Base-by-base conservation (phyloP, 2,113 vertebrate genomes). In the Ranitomeya imitator region DNA sequence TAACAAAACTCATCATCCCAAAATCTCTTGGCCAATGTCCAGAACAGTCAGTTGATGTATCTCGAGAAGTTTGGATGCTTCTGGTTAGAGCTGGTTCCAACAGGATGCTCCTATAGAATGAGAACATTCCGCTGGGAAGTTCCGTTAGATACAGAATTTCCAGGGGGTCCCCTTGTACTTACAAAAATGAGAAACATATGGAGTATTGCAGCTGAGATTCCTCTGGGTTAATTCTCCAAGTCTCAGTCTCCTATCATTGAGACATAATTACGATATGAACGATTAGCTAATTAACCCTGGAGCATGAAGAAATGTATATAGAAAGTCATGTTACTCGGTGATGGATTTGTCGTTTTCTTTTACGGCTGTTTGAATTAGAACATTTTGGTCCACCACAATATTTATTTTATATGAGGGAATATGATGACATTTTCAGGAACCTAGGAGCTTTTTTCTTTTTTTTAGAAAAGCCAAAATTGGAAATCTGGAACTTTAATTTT, bases 1-100 rank as follows among this genome's bases (percentile, higher is more conserved):
- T 85, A 76, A 85, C 11, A 74, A 5, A 60, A 12, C 19, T 11
- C 73, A 1, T 79, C 21, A 31, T 79, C 76, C 31, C 45, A 65
- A 79, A 60, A 67, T 79, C 45, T 26, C 18, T 65, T 67, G 85
- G 85, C 60, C 31, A 6, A 11, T 51, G 6, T 65, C 74, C 59
- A 79, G 15, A 19, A 45, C 45, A 57, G 85, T 23, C 21, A 65
- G 52, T 3, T 65, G 18, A 79, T 86, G 60, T 76, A 37, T 51
- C 54, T 63, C 16, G 21, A 31, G 52, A 45, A 23, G 86, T 74
- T 61, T 55, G 54, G 59, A 19, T 10, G 1, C 65, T 57, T 76
- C 86, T 83, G 86, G 86, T 26, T 76, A 10, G 15, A 82, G 69
- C 86, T 88, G 78, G 86, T 76, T 83, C 67, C 19, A 83, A 57